Conservation (phyloP, 2,888 invertebrate species). For the Andrena haemorrhoa region DNA sequence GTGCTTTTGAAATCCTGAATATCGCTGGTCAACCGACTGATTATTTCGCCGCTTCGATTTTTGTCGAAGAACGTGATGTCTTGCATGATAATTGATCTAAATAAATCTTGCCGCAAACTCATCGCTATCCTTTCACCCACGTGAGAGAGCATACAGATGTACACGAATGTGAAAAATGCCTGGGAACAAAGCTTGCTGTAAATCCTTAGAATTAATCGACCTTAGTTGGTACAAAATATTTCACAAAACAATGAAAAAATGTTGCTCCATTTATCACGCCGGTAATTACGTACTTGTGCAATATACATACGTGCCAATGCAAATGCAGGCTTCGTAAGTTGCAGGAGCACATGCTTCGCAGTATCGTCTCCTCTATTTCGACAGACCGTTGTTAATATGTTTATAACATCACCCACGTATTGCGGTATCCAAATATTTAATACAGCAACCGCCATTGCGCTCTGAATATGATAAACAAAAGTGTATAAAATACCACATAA, state of each 20-base stretch:
- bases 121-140: conserved; percentile 95
- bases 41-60: conserved; percentile 95
- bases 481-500: background rate
- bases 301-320: conserved; percentile 90
- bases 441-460: conserved; percentile 94
- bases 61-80: conserved; percentile 96
- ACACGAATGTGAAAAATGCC: conserved; percentile 95
- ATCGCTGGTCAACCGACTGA: conserved; percentile 96
- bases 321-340: conserved; percentile 89
- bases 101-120: conserved; percentile 92
- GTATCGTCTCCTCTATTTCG: conserved; percentile 84
- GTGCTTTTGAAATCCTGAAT: conserved; percentile 99
- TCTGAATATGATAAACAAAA: conserved; percentile 86
- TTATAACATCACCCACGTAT: conserved; percentile 93
- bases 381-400: conserved; percentile 89
- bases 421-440: conserved; percentile 96
- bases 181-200: conserved; percentile 79
- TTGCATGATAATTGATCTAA: conserved; percentile 93
- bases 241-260: background rate
- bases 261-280: background rate
- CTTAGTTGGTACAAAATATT: background rate
- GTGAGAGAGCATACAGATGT: conserved; percentile 94
- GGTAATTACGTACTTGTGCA: conserved; percentile 88
- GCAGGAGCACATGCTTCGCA: conserved; percentile 86
- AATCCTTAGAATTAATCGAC: background rate